A percentile compares a stretch with the other conserved stretches of the same genome.
These are phyloP conservation scores for Styela clava DNA, from an alignment of 23 tunicate genomes.

Conservation along the genomic window DNA sequence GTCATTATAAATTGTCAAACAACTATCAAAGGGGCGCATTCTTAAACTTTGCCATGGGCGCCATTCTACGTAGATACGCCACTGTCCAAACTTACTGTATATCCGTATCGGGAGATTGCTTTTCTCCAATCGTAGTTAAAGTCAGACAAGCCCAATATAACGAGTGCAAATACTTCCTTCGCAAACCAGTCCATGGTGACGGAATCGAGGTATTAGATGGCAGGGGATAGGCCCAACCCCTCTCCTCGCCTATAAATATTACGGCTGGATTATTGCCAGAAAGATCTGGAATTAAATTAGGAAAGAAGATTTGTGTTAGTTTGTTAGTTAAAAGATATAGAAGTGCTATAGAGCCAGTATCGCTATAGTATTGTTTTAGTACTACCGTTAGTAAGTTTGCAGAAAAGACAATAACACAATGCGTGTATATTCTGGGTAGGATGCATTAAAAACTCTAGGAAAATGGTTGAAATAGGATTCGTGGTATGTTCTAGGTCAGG, in stretches of 20 bases:
- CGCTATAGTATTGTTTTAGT: no score
- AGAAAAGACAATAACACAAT: no score
- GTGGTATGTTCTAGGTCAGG: no score
- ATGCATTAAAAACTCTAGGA: no score
- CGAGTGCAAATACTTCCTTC: conserved; percentile 83
- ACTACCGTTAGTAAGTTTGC: no score
- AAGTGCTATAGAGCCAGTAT: no score
- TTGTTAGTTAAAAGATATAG: neutral
- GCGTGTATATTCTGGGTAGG: no score
- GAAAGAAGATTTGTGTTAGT: neutral
- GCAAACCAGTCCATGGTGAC: conserved; percentile 60
- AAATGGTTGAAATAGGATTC: no score
- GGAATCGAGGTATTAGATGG: conserved; percentile 22
- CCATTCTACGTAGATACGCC: no score
- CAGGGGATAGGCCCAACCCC: conserved; percentile 94
- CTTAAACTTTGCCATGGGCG: no score
- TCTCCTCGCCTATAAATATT: conserved; percentile 1
- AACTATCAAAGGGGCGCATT: no score
- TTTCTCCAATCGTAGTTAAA: conserved; percentile 90
- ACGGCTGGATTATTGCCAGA: neutral
- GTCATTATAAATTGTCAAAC: no score
- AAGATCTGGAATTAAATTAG: neutral
- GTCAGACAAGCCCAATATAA: conserved; percentile 92
- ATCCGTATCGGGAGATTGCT: conserved; percentile 89
- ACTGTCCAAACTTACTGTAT: conserved; percentile 86